A percentile compares a stretch with the other conserved stretches of the same genome.
Evolutionary conservation across 2,888 invertebrate species (phyloP).

Genomic region (Acrobasis repandana): DNA sequence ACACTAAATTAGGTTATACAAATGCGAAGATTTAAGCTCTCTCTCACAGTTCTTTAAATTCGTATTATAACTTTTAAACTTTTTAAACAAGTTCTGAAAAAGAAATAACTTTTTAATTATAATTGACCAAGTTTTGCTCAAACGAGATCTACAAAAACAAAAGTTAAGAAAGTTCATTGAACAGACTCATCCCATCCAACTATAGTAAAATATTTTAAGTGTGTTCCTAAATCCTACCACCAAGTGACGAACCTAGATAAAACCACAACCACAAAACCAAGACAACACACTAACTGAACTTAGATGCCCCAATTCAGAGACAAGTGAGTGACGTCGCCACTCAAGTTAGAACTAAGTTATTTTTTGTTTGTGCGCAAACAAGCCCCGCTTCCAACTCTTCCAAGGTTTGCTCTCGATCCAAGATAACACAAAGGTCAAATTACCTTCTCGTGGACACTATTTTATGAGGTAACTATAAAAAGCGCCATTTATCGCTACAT

Average conservation of each 20-base stretch:
- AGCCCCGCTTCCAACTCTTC: conserved; percentile 25
- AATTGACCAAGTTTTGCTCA: too few relatives aligned
- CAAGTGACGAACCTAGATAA: neutral
- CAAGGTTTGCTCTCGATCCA: conserved; percentile 48
- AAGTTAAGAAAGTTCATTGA: too few relatives aligned
- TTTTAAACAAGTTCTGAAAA: too few relatives aligned
- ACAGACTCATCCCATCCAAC: too few relatives aligned
- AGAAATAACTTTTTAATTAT: too few relatives aligned
- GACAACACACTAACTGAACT: neutral
- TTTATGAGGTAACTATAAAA: conserved; percentile 63
- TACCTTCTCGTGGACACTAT: conserved; percentile 49
- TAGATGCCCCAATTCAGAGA: neutral
- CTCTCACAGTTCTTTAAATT: too few relatives aligned
- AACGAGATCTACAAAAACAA: too few relatives aligned
- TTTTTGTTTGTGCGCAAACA: neutral
- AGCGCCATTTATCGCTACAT: conserved; percentile 56
- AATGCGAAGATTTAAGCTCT: neutral
- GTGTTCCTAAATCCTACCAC: too few relatives aligned
- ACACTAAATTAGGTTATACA: neutral
- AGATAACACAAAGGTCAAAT: conserved; percentile 64
- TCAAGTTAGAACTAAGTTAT: neutral
- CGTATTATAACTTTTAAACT: too few relatives aligned
- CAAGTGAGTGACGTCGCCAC: conserved; percentile 8
- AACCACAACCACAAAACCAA: conserved; percentile 2
- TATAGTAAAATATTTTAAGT: too few relatives aligned